Percentiles rank a stretch among this genome's conserved stretches.
Conservation (phyloP, 2,888 invertebrate genomes). For the Drosophila maculinotata region DNA sequence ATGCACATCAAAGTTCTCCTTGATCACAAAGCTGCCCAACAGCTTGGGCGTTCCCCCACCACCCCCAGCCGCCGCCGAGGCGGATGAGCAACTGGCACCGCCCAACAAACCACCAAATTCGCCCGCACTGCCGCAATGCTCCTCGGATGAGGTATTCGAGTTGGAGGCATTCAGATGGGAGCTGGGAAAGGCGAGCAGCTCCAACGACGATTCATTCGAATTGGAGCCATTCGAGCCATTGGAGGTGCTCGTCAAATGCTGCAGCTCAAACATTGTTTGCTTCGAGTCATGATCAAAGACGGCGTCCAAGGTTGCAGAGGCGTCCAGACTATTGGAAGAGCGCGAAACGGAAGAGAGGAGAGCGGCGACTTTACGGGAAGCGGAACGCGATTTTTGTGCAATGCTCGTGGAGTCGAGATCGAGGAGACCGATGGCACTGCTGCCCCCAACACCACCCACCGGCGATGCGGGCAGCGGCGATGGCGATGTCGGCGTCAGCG, state of each 20-base stretch:
- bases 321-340: slow-evolving; percentile 76
- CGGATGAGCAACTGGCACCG: slow-evolving; percentile 57
- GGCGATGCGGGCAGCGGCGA: slow-evolving; percentile 61
- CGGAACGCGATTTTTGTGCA: slow-evolving; percentile 82
- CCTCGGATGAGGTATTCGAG: slow-evolving; percentile 84
- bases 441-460: slow-evolving; percentile 43
- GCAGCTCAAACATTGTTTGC: slow-evolving; percentile 83
- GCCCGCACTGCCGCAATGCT: slow-evolving; percentile 76
- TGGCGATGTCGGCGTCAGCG: slow-evolving; percentile 46
- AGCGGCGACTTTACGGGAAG: slow-evolving; percentile 81
- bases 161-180: slow-evolving; percentile 84
- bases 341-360: slow-evolving; percentile 78
- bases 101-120: slow-evolving; percentile 75
- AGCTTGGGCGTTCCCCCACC: slow-evolving; percentile 77
- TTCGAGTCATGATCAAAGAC: slow-evolving; percentile 85
- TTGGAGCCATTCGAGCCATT: slow-evolving; percentile 78
- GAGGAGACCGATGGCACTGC: slow-evolving; percentile 68
- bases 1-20: slow-evolving; percentile 85
- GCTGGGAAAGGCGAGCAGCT: slow-evolving; percentile 82
- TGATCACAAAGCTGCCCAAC: slow-evolving; percentile 83
- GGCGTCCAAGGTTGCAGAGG: slow-evolving; percentile 78
- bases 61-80: slow-evolving; percentile 57
- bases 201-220: slow-evolving; percentile 83
- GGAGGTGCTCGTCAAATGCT: slow-evolving; percentile 76
- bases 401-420: slow-evolving; percentile 83